These are phyloP conservation scores for Pelecanus crispus DNA, from an alignment of 2,113 vertebrate genomes.

Conservation along the genomic window DNA sequence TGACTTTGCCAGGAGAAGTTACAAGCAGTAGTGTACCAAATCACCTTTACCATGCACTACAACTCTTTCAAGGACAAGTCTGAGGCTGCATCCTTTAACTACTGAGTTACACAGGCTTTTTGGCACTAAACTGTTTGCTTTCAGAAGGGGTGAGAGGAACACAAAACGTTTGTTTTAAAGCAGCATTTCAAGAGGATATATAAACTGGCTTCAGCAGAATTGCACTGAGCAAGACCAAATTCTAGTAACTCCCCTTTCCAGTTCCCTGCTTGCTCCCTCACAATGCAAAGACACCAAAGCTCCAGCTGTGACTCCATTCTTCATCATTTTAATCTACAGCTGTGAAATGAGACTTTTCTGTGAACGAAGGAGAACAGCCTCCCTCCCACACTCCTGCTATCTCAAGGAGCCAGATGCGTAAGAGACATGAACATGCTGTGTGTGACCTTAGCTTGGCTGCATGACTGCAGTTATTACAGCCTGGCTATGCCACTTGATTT, in stretches of 20 bases:
- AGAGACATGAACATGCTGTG: neutral
- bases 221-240: neutral
- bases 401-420: rapidly evolving
- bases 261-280: neutral
- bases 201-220: neutral
- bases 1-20: neutral
- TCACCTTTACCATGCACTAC: neutral
- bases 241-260: neutral
- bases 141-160: neutral
- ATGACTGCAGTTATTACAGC: neutral
- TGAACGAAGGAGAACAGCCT: neutral
- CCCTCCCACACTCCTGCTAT: neutral
- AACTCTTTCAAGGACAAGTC: neutral
- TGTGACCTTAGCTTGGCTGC: neutral
- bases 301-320: neutral
- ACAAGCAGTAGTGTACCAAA: neutral
- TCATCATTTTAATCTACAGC: neutral
- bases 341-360: neutral
- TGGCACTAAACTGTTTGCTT: neutral
- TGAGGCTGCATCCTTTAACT: neutral
- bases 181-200: neutral
- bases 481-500: neutral
- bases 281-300: rapidly evolving
- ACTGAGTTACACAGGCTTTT: neutral
- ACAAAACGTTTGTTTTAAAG: neutral